Percentiles rank a stretch among this genome's conserved stretches.
Conservation (phyloP, 2,113 vertebrate genomes). For the Noturus placidus region DNA sequence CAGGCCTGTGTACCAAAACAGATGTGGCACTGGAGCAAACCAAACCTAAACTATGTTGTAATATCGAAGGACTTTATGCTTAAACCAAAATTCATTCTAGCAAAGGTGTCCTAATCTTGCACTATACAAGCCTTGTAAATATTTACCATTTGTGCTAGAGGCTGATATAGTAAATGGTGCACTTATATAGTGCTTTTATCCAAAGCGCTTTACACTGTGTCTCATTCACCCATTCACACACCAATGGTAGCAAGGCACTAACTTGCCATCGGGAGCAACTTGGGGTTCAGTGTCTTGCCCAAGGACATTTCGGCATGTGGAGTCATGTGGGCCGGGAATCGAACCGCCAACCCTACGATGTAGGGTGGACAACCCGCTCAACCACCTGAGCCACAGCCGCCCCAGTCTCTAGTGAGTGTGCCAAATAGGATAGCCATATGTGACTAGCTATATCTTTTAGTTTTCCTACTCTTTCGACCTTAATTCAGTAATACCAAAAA, state of each 20-base stretch:
- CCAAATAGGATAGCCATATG: constrained; percentile 1
- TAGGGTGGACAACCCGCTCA: too few species aligned
- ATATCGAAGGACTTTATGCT: constrained; percentile 54
- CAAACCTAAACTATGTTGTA: constrained; percentile 37
- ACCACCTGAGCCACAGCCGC: too few species aligned
- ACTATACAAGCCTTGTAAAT: constrained; percentile 34
- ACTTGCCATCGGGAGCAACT: too few species aligned
- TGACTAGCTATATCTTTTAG: constrained; percentile 13
- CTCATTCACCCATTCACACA: too few species aligned
- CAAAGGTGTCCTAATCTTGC: constrained; percentile 46
- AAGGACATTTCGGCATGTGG: too few species aligned
- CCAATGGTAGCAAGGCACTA: too few species aligned
- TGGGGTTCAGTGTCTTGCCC: too few species aligned
- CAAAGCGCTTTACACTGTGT: too few species aligned
- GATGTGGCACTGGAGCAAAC: constrained; percentile 24
- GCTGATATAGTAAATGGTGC: too few species aligned
- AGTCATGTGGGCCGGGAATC: too few species aligned
- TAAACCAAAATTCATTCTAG: constrained; percentile 69
- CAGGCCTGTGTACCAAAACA: constrained; percentile 3
- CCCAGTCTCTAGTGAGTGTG: not conserved
- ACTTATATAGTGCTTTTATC: too few species aligned
- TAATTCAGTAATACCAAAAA: constrained; percentile 52
- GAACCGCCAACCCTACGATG: too few species aligned
- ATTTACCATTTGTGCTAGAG: constrained; percentile 48
- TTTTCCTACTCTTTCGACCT: constrained; percentile 34